Conservation (phyloP, 35 echinoderm and acorn worm genomes). For the Heliocidaris tuberculata region DNA sequence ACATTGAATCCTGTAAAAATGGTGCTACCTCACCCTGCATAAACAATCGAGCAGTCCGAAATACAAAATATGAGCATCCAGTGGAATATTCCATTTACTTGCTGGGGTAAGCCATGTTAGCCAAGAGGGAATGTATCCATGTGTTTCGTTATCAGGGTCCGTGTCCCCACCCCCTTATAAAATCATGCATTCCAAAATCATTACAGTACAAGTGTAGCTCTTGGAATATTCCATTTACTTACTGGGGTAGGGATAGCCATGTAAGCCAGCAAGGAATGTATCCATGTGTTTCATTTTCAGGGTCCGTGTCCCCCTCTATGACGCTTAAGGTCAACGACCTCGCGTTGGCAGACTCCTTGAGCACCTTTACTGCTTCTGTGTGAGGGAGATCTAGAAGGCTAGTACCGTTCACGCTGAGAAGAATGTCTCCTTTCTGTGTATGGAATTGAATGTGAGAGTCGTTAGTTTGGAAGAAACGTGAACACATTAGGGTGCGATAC, state of each 20-base stretch:
- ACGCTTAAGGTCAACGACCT: constrained; percentile 74
- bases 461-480: background rate
- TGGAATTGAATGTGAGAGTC: background rate
- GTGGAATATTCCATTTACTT: background rate
- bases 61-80: no score
- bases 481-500: background rate
- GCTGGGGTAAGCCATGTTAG: no score
- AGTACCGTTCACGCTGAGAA: constrained; percentile 83
- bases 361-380: constrained; percentile 85
- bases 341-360: constrained; percentile 76
- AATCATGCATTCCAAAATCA: background rate
- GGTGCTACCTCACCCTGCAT: no score
- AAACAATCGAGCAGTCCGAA: no score
- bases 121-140: no score
- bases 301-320: constrained; percentile 69
- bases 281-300: background rate
- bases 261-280: constrained; percentile 82
- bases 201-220: no score
- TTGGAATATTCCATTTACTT: constrained; percentile 48
- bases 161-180: background rate
- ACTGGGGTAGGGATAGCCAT: constrained; percentile 90
- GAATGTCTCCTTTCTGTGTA: constrained; percentile 83
- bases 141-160: no score
- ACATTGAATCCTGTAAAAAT: no score
- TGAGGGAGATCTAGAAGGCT: constrained; percentile 86